These are phyloP conservation scores for Desmodus rotundus DNA, from an alignment of 2,113 vertebrate species.

Conservation along the genomic window DNA sequence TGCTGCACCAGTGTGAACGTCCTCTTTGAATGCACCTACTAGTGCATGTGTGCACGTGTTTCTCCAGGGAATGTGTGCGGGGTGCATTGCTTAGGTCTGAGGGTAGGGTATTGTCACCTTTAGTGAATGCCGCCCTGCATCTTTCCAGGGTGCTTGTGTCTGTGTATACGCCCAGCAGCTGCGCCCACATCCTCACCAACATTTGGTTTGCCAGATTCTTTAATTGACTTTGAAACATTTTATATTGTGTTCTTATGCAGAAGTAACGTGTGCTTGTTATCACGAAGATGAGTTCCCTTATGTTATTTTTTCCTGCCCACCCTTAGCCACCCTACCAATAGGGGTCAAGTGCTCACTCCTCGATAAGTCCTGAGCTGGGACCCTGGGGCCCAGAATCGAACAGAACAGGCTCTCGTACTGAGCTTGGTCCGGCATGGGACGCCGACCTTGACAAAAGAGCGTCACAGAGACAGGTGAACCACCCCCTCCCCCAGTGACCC, in stretches of 20 bases:
- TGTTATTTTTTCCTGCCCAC: neutral
- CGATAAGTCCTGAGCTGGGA: neutral
- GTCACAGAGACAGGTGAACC: neutral
- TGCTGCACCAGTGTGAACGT: accelerated
- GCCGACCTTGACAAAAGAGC: neutral
- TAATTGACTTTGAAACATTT: neutral
- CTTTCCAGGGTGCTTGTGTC: neutral
- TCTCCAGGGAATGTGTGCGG: neutral
- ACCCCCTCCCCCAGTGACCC: neutral
- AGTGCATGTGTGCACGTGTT: accelerated
- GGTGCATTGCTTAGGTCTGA: accelerated
- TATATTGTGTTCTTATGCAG: neutral
- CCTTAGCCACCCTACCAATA: neutral
- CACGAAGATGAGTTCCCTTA: accelerated
- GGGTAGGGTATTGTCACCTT: neutral
- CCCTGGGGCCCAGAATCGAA: neutral
- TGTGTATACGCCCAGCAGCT: accelerated
- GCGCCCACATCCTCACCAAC: neutral
- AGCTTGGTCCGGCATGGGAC: neutral
- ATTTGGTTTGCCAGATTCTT: neutral
- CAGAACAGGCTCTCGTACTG: neutral
- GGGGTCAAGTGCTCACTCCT: neutral
- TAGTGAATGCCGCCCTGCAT: accelerated
- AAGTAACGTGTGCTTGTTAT: neutral
- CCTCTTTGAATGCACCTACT: neutral